phyloP scores from a whole-genome alignment of 2,888 invertebrate genomes.

The Kuschelorhynchus macadamiae region DNA sequence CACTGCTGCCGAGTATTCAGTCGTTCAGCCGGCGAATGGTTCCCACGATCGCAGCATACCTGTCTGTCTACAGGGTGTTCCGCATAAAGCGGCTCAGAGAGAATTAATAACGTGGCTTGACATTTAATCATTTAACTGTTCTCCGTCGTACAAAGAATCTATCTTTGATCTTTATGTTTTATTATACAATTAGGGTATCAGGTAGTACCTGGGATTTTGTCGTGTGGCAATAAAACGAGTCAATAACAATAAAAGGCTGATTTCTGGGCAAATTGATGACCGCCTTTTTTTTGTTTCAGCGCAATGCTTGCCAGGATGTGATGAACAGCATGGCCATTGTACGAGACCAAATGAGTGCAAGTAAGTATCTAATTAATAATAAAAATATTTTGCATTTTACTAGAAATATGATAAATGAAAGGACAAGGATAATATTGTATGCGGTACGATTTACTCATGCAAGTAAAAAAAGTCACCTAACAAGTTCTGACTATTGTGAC shows the following conservation, averaged over 20 bases:
- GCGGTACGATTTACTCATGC: conserved; percentile 24
- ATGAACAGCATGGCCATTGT: conserved; percentile 92
- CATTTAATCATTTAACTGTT: conserved; percentile 44
- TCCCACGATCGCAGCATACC: conserved; percentile 69
- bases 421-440: conserved; percentile 26
- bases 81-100: conserved; percentile 44
- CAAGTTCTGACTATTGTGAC: conserved; percentile 33
- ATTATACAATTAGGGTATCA: conserved; percentile 4
- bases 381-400: conserved; percentile 1
- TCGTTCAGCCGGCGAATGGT: conserved; percentile 64
- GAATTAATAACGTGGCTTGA: conserved; percentile 42
- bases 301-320: conserved; percentile 93
- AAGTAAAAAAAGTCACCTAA: conserved; percentile 24
- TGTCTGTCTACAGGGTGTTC: conserved; percentile 66
- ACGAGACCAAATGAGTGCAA: conserved; percentile 94
- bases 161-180: conserved; percentile 11
- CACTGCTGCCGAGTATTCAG: conserved; percentile 65
- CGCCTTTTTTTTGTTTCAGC: conserved; percentile 78
- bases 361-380: conserved; percentile 78
- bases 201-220: too few species aligned
- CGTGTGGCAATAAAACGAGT: too few species aligned
- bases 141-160: not conserved
- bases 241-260: too few species aligned
- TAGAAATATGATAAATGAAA: conserved; percentile 24
- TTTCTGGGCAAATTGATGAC: conserved; percentile 3